These are phyloP conservation scores for Crambe crambe DNA, from an alignment of 37 sponge, comb jelly and placozoan genomes.

Conservation along the genomic window DNA sequence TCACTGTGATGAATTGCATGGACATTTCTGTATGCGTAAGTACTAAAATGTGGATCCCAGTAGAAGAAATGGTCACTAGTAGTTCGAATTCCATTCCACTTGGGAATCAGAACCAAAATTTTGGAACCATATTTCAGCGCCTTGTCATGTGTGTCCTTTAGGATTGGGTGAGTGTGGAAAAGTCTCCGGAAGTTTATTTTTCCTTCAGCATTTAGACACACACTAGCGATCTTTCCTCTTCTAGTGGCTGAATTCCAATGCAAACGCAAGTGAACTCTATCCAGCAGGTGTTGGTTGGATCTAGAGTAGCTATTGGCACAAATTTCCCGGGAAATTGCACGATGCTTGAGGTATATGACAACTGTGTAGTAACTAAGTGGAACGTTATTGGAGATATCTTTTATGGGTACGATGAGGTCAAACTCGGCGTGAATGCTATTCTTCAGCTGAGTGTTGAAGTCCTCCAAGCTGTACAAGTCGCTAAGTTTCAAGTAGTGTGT, in stretches of 20 bases:
- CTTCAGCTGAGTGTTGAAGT: neutral
- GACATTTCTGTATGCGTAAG: neutral
- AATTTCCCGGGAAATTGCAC: neutral
- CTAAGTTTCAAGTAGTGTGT: neutral
- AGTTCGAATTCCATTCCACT: constrained; percentile 14
- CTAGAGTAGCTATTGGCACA: neutral
- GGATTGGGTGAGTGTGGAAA: neutral
- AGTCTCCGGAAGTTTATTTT: neutral
- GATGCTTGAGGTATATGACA: neutral
- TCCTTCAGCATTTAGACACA: neutral
- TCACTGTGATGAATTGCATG: constrained; percentile 7
- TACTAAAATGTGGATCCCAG: neutral
- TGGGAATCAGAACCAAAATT: neutral
- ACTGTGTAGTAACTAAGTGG: neutral
- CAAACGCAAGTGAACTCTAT: neutral
- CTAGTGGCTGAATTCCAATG: no score
- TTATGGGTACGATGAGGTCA: neutral
- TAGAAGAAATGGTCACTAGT: neutral
- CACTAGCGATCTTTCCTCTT: neutral
- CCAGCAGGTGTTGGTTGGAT: no score
- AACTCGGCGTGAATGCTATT: neutral
- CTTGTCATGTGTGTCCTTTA: neutral
- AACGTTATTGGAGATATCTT: neutral
- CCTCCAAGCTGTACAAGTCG: neutral
- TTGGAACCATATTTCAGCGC: neutral